These are phyloP conservation scores for Drosophila infuscata DNA, from an alignment of 2,888 invertebrate species.

Conservation along the genomic window DNA sequence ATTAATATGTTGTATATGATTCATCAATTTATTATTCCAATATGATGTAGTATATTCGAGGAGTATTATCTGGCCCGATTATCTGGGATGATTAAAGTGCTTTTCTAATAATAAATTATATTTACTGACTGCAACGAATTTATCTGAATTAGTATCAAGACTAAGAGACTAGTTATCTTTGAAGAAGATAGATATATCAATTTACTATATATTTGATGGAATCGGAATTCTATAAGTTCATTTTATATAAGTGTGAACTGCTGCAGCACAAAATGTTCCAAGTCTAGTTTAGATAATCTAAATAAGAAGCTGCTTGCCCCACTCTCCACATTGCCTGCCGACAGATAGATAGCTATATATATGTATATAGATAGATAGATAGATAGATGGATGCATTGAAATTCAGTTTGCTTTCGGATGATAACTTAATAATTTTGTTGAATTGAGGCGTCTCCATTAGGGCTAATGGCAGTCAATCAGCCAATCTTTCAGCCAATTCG, in stretches of 20 bases:
- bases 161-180: background rate
- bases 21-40: background rate
- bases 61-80: background rate
- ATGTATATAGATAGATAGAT: no score
- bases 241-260: background rate
- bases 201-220: no score
- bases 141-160: background rate
- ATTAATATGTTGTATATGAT: no score
- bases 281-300: background rate
- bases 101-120: no score
- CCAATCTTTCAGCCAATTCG: conserved; percentile 27
- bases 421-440: background rate
- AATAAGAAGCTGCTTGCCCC: background rate
- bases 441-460: conserved; percentile 23
- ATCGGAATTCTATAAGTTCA: background rate
- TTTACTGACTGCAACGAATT: no score
- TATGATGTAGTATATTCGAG: background rate
- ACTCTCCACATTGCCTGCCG: background rate
- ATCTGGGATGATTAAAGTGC: no score
- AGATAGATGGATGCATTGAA: background rate
- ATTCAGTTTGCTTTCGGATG: background rate
- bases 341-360: background rate
- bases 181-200: background rate
- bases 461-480: conserved; percentile 3
- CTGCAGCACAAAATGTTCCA: background rate